phyloP scores from a whole-genome alignment of 2,797 vertebrate genomes.

The Danio tinwini region DNA sequence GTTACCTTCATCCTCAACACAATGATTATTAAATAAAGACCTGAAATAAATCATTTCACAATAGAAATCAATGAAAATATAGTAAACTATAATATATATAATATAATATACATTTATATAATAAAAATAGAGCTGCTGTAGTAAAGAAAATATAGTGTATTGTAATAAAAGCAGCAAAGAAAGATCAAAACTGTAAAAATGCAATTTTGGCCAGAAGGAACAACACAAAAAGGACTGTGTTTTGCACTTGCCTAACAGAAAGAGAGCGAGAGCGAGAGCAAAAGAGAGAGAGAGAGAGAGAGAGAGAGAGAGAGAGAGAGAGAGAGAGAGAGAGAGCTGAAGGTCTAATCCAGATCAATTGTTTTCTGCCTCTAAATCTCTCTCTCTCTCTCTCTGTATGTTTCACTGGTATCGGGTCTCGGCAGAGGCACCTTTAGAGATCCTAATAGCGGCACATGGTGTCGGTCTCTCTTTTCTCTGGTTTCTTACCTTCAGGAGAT shows the following conservation, averaged over 20 bases:
- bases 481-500: slow-evolving; percentile 97
- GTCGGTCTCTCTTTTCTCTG: slow-evolving; percentile 73
- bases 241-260: slow-evolving; percentile 57
- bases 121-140: neutral
- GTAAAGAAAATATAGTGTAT: neutral
- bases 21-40: neutral
- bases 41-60: neutral
- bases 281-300: slow-evolving; percentile 50
- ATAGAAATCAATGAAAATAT: too few relatives aligned
- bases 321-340: slow-evolving; percentile 51
- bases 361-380: slow-evolving; percentile 66
- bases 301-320: slow-evolving; percentile 40
- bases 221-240: slow-evolving; percentile 65
- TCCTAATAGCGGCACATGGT: slow-evolving; percentile 75
- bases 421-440: slow-evolving; percentile 81
- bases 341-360: slow-evolving; percentile 81
- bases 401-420: slow-evolving; percentile 78
- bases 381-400: slow-evolving; percentile 39
- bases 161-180: slow-evolving; percentile 56
- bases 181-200: slow-evolving; percentile 68
- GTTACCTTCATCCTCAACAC: slow-evolving; percentile 46
- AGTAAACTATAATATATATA: too few relatives aligned
- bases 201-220: slow-evolving; percentile 79
- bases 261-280: too few relatives aligned
- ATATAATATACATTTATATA: too few relatives aligned